Conservation (phyloP, 1,140 invertebrate species). For the Macrotrachela quadricornifera region DNA sequence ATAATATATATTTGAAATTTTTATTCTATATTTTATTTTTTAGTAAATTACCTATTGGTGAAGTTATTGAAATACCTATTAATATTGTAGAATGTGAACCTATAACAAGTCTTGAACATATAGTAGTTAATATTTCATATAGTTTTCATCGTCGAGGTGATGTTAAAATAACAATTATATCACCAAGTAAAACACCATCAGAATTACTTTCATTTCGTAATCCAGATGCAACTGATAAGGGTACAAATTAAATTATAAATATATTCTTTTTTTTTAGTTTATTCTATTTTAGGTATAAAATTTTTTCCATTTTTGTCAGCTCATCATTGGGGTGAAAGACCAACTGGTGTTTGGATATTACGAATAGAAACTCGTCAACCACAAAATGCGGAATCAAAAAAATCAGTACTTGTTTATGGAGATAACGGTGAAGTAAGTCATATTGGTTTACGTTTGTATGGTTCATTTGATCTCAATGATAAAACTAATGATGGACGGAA, state of each 20-base stretch:
- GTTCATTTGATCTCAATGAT: no score
- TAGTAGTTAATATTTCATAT: constrained; percentile 47
- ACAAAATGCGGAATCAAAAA: no score
- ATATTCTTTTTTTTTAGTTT: not conserved
- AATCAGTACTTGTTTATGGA: no score
- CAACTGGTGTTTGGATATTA: constrained; percentile 50
- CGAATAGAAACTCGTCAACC: not conserved
- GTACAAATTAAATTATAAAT: no score
- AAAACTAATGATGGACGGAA: no score
- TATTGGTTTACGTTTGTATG: no score
- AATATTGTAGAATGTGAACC: not conserved
- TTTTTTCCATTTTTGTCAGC: constrained; percentile 73
- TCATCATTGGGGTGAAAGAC: constrained; percentile 69
- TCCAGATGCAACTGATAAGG: constrained; percentile 48
- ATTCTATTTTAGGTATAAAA: constrained; percentile 9
- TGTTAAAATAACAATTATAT: constrained; percentile 30
- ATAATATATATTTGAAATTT: no score
- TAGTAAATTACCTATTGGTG: no score
- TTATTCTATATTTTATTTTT: no score
- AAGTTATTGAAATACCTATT: no score
- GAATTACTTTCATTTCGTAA: constrained; percentile 43
- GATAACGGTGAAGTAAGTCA: no score
- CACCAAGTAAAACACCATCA: constrained; percentile 41
- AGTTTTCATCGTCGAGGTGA: constrained; percentile 47
- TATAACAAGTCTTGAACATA: constrained; percentile 55